Base-by-base conservation (phyloP, 2,888 invertebrate genomes). In the Norana najaformis region DNA sequence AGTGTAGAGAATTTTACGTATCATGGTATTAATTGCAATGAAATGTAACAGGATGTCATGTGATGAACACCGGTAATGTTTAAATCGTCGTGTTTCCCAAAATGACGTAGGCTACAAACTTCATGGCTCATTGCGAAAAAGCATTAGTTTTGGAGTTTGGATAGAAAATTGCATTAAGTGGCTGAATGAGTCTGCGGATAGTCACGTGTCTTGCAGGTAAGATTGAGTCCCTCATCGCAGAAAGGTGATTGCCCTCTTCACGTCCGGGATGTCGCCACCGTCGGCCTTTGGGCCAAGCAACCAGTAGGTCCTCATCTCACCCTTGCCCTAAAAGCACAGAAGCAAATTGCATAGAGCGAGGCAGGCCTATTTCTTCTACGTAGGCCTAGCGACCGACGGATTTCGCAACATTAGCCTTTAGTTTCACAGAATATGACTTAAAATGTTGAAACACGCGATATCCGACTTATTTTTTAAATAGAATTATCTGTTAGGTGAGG, bases 281-380 rank as follows among this genome's bases (percentile, higher is more conserved):
- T 69, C 69, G n/a, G n/a, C 69, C 69, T 69, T 69, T 69, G n/a
- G n/a, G 8, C 69, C 69, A 69, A 69, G 3, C 69, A 69, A 13
- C 69, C 69, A 69, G n/a, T 69, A 69, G 69, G 69, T 69, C 69
- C 69, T 69, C 69, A 69, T 69, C 69, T 69, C 69, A n/a, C 69
- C 69, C 69, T 69, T 69, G n/a, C 69, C 69, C 69, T 69, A n/a
- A 53, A 69, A 69, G n/a, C 69, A 69, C 69, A n/a, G 11, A 30
- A 69, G 13, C n/a, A n/a, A n/a, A n/a, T n/a, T n/a, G n/a, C n/a
- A 69, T n/a, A 69, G 23, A 47, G 6, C 47, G 23, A 47, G 23
- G n/a, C n/a, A n/a, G n/a, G n/a, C n/a, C 47, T 47, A 23, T 11
- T 8, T 16, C 47, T 47, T 47, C 23, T 47, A 47, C 23, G 23